Conservation (phyloP, 2,797 vertebrate genomes). For the Eulemur rubriventer region DNA sequence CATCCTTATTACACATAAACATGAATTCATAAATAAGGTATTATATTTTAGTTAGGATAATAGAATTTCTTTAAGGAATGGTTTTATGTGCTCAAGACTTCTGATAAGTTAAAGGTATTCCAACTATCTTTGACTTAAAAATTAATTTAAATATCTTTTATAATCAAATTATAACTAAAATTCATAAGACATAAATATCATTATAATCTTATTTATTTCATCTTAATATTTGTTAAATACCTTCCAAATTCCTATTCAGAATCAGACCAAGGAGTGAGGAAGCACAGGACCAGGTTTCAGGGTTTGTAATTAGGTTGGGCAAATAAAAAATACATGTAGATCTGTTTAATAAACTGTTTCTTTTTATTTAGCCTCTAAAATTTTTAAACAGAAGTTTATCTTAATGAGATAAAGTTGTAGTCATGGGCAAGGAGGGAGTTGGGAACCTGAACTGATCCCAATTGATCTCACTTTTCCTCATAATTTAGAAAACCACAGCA, state of each 20-base stretch:
- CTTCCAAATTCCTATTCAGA: background rate
- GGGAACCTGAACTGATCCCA: background rate
- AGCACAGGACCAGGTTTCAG: background rate
- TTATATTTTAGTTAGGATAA: background rate
- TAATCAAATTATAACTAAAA: slow-evolving; percentile 40
- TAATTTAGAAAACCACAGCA: background rate
- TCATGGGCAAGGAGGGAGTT: background rate
- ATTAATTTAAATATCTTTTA: slow-evolving; percentile 38
- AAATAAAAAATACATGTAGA: background rate
- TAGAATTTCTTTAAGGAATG: slow-evolving; percentile 30
- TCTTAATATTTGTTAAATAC: slow-evolving; percentile 2
- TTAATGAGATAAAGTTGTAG: background rate
- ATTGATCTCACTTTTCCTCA: background rate
- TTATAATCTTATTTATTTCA: background rate
- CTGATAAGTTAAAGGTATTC: background rate
- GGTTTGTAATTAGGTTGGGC: background rate
- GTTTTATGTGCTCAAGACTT: background rate
- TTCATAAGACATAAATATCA: slow-evolving; percentile 1
- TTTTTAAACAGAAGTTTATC: background rate
- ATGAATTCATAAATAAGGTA: background rate
- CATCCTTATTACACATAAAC: background rate
- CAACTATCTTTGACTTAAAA: slow-evolving; percentile 32
- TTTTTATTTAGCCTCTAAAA: background rate
- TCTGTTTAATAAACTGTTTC: background rate
- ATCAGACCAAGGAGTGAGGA: background rate